Evolutionary conservation across 2,113 vertebrate species (phyloP).

Genomic region (Delphinapterus leucas): DNA sequence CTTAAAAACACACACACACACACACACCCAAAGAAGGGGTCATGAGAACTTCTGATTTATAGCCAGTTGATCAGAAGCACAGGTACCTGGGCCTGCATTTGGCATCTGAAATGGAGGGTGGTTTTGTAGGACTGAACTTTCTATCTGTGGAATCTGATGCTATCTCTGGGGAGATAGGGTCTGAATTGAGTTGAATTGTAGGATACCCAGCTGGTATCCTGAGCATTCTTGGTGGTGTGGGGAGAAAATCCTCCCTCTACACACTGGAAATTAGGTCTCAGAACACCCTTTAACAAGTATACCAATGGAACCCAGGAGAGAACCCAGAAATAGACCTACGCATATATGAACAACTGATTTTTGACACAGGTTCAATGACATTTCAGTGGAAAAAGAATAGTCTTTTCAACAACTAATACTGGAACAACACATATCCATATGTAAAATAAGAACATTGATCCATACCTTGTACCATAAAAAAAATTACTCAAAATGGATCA

Average conservation of each 20-base stretch:
- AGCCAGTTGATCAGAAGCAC: neutral
- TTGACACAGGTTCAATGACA: neutral
- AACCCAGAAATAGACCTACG: neutral
- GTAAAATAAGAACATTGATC: neutral
- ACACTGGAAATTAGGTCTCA: neutral
- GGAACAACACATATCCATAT: neutral
- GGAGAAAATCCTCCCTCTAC: neutral
- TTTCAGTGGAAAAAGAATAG: neutral
- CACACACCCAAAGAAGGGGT: neutral
- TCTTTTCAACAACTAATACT: conserved; percentile 19
- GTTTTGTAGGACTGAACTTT: neutral
- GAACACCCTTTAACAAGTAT: neutral
- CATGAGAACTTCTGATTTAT: neutral
- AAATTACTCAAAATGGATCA: neutral
- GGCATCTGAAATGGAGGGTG: neutral
- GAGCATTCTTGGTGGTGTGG: neutral
- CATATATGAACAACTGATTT: neutral
- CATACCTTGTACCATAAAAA: neutral
- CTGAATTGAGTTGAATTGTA: neutral
- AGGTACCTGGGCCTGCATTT: neutral
- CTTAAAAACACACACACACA: no score
- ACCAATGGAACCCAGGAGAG: neutral
- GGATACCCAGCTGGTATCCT: neutral
- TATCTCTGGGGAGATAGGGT: neutral
- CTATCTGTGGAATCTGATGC: neutral